These are phyloP conservation scores for Athalia rosae DNA, from an alignment of 2,888 invertebrate species.

Conservation along the genomic window DNA sequence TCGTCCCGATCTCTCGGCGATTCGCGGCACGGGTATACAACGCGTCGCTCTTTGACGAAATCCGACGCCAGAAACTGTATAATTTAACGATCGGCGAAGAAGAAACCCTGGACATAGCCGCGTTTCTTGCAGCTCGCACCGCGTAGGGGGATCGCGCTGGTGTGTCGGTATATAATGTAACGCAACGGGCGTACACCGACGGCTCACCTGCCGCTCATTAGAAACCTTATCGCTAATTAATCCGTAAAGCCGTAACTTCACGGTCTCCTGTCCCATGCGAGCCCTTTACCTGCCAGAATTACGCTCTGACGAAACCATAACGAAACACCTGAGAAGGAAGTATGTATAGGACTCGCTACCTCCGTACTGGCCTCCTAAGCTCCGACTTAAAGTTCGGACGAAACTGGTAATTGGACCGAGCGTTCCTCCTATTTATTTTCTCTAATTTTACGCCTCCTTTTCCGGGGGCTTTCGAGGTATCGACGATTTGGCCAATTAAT, in stretches of 20 bases:
- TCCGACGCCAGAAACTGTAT: background rate
- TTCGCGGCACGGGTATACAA: background rate
- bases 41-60: background rate
- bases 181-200: conserved; percentile 34
- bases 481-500: background rate
- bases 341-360: background rate
- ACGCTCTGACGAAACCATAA: conserved; percentile 39
- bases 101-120: conserved; percentile 9
- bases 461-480: no score
- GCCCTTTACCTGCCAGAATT: conserved; percentile 29
- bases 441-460: no score
- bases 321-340: conserved; percentile 39
- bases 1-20: no score
- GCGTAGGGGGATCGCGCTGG: background rate
- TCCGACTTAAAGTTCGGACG: no score
- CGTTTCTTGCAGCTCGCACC: no score
- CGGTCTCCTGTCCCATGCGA: conserved; percentile 66
- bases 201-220: conserved; percentile 72
- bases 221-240: conserved; percentile 73
- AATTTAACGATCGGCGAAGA: background rate
- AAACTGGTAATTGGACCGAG: no score
- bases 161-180: conserved; percentile 3
- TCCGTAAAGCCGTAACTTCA: conserved; percentile 71
- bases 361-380: background rate
- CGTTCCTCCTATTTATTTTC: no score